These are phyloP conservation scores for Aplodontia rufa DNA, from an alignment of 2,113 vertebrate species.

Conservation along the genomic window DNA sequence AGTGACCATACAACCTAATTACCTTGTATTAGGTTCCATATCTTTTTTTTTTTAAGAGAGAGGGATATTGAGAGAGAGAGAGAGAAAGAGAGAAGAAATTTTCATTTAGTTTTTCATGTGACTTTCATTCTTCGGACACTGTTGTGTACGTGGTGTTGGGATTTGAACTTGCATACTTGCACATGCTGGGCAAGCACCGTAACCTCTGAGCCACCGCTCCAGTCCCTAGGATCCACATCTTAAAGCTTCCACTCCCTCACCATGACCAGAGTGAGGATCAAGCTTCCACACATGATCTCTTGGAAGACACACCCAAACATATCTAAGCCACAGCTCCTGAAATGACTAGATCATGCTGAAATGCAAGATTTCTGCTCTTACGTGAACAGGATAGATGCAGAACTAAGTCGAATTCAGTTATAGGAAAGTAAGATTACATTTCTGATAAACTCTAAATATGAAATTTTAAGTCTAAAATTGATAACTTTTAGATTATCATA, in stretches of 20 bases:
- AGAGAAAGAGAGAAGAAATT: no score
- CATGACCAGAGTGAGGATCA: neutral
- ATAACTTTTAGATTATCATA: neutral
- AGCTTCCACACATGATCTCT: no score
- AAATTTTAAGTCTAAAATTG: neutral
- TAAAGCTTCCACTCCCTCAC: neutral
- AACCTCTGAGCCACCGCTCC: no score
- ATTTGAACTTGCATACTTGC: no score
- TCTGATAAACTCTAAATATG: neutral
- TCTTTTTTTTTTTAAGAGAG: no score
- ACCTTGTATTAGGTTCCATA: neutral
- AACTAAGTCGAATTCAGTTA: conserved; percentile 21
- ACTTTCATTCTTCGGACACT: no score
- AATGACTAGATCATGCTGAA: neutral
- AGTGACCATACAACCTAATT: neutral
- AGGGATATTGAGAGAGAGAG: no score
- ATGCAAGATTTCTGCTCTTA: neutral
- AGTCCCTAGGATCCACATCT: no score
- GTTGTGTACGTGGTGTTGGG: no score
- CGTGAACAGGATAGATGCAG: neutral
- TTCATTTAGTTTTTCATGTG: no score
- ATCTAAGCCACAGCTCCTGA: neutral
- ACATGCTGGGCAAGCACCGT: no score
- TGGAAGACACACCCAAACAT: neutral
- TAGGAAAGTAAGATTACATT: neutral